Evolutionary conservation across 2,113 vertebrate species (phyloP).

Genomic region (Scomber japonicus): DNA sequence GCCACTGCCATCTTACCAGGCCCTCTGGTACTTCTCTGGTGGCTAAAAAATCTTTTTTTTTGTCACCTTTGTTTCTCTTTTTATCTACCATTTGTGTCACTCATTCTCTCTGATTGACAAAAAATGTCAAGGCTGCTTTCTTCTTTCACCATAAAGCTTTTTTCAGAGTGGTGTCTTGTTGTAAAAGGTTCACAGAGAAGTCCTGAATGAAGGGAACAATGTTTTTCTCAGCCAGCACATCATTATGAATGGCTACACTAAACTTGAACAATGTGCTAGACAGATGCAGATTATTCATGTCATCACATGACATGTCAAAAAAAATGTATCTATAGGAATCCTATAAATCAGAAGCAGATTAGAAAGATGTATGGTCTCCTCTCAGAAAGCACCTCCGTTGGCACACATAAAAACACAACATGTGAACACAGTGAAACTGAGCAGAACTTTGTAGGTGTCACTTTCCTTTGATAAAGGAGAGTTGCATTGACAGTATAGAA

Average conservation of each 20-base stretch:
- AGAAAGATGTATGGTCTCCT: neutral
- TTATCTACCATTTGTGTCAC: no score
- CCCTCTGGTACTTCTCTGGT: constrained; percentile 28
- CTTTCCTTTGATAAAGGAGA: constrained; percentile 6
- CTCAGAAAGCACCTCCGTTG: constrained; percentile 5
- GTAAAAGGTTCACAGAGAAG: constrained; percentile 3
- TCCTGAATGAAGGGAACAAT: neutral
- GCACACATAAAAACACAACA: neutral
- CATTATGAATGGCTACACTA: constrained; percentile 17
- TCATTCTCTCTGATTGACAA: constrained; percentile 11
- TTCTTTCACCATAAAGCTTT: constrained; percentile 5
- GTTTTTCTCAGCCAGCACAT: constrained; percentile 12
- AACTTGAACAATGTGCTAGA: constrained; percentile 9
- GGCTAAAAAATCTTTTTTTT: neutral
- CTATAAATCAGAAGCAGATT: neutral
- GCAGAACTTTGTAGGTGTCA: neutral
- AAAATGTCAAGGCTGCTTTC: neutral
- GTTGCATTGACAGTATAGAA: constrained; percentile 25
- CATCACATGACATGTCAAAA: neutral
- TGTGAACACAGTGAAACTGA: neutral
- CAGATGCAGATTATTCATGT: neutral
- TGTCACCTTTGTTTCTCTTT: neutral
- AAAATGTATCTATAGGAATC: constrained; percentile 6
- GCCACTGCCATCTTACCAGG: constrained; percentile 47
- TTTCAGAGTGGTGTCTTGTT: neutral